phyloP scores from a whole-genome alignment of 1,140 invertebrate genomes.

The Eupristina koningsbergeri region DNA sequence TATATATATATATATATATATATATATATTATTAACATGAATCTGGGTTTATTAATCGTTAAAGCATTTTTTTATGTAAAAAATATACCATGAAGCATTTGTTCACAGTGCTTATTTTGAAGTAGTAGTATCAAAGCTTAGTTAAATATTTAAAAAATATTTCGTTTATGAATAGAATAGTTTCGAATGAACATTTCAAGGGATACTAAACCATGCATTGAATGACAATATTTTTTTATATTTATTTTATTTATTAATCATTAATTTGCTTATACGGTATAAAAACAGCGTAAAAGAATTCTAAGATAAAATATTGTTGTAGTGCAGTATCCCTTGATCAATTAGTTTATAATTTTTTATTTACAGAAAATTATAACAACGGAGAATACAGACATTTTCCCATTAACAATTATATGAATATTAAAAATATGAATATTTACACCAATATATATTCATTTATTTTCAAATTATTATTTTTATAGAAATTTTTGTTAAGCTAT shows the following conservation, averaged over 20 bases:
- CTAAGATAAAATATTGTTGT: neutral
- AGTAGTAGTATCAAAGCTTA: neutral
- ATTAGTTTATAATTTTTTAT: conserved; percentile 30
- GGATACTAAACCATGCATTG: neutral
- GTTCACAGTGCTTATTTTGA: neutral
- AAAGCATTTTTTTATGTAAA: neutral
- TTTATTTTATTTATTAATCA: conserved; percentile 37
- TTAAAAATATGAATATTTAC: conserved; percentile 13
- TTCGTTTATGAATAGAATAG: conserved; percentile 7
- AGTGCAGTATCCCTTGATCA: conserved; percentile 26
- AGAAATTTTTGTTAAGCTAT: neutral
- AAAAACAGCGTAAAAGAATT: neutral
- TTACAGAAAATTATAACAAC: neutral
- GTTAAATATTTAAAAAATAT: conserved; percentile 22
- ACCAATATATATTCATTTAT: too few species aligned
- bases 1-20: neutral
- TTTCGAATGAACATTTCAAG: conserved; percentile 7
- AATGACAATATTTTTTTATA: neutral
- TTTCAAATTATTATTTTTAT: neutral
- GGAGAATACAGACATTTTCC: conserved; percentile 33
- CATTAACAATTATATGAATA: conserved; percentile 5
- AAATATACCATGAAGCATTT: conserved; percentile 27
- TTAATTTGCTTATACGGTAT: neutral
- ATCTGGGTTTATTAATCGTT: neutral
- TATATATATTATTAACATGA: neutral